phyloP scores from a whole-genome alignment of 2,888 invertebrate genomes.

The Bombyx huttoni region DNA sequence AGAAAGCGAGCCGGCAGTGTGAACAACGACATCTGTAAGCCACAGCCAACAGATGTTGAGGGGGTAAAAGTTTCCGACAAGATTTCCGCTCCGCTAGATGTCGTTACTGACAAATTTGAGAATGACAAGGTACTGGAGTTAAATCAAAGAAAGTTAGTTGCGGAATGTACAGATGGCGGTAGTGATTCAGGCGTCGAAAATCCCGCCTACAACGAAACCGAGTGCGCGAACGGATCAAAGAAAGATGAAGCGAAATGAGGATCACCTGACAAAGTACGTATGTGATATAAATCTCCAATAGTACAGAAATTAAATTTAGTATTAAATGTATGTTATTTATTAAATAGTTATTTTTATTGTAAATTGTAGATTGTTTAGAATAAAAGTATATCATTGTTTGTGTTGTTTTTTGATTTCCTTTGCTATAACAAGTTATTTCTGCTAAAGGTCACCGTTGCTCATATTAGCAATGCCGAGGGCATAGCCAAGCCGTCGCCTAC shows the following conservation, averaged over 20 bases:
- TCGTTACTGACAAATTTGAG: constrained; percentile 20
- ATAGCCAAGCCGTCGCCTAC: no score
- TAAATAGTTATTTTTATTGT: not conserved
- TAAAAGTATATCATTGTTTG: not conserved
- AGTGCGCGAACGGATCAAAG: constrained; percentile 24
- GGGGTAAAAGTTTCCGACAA: constrained; percentile 29
- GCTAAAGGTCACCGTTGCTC: no score
- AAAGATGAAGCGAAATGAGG: constrained; percentile 29
- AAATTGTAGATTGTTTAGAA: not conserved
- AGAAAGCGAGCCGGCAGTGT: constrained; percentile 65
- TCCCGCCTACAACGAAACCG: constrained; percentile 50
- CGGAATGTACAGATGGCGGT: constrained; percentile 53
- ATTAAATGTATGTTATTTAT: not conserved
- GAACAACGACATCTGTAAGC: constrained; percentile 72
- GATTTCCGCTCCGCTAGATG: constrained; percentile 29
- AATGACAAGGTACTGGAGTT: constrained; percentile 14
- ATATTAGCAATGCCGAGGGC: no score
- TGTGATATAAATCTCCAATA: constrained; percentile 16
- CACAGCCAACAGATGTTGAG: constrained; percentile 43
- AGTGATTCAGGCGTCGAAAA: constrained; percentile 64
- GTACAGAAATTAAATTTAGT: constrained; percentile 17
- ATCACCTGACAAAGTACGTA: constrained; percentile 9
- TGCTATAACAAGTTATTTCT: no score
- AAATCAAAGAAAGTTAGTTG: constrained; percentile 23
- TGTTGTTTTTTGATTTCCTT: no score